Evolutionary conservation across 2,113 vertebrate species (phyloP).

Genomic region (Carassius auratus): DNA sequence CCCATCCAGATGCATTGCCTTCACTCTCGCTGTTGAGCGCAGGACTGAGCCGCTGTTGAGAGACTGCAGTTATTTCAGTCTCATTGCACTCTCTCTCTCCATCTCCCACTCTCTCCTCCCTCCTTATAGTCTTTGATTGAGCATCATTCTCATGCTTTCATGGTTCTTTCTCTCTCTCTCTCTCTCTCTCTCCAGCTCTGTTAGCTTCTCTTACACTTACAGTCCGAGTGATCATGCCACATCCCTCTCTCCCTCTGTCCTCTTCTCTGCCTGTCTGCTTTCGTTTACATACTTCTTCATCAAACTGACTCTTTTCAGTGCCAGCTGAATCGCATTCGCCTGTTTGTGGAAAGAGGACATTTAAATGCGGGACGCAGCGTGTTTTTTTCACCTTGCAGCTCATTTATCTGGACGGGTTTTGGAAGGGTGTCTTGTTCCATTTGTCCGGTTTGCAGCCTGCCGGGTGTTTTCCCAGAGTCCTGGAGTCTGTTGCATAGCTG

Average conservation of each 20-base stretch:
- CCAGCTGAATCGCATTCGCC: neutral
- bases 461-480: neutral
- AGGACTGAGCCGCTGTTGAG: slow-evolving; percentile 50
- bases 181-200: slow-evolving; percentile 48
- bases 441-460: neutral
- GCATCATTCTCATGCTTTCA: slow-evolving; percentile 43
- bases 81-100: slow-evolving; percentile 39
- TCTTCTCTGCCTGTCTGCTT: slow-evolving; percentile 37
- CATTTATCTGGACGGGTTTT: neutral
- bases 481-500: slow-evolving; percentile 28
- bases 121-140: slow-evolving; percentile 48
- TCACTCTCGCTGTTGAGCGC: slow-evolving; percentile 22
- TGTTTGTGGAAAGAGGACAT: slow-evolving; percentile 11
- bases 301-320: slow-evolving; percentile 11
- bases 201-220: neutral
- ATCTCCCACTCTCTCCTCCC: neutral
- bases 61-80: slow-evolving; percentile 54
- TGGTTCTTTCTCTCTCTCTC: no score
- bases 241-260: slow-evolving; percentile 38
- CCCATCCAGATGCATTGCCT: slow-evolving; percentile 54
- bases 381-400: neutral
- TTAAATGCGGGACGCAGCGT: slow-evolving; percentile 30
- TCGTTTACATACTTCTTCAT: slow-evolving; percentile 28
- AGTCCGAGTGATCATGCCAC: slow-evolving; percentile 26
- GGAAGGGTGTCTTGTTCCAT: neutral